Conservation (phyloP, 1,140 invertebrate species). For the Teleogryllus occipitalis region DNA sequence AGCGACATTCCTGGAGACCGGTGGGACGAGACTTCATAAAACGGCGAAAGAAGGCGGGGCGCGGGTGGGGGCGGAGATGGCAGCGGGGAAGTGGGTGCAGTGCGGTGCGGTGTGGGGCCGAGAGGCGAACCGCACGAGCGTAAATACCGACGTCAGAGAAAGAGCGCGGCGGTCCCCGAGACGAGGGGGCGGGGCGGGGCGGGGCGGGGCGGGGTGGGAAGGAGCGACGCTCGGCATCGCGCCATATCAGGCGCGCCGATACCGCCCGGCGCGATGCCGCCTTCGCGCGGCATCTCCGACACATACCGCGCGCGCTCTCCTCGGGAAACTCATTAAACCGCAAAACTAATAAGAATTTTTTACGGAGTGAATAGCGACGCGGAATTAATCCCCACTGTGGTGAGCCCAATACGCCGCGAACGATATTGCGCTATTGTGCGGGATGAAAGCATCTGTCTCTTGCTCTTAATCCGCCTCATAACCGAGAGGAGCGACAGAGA, state of each 20-base stretch:
- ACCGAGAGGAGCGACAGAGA: neutral
- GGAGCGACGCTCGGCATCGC: too few relatives aligned
- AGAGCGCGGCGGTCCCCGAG: neutral
- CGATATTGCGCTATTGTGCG: slow-evolving; percentile 3
- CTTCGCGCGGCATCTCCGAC: neutral
- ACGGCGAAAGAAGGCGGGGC: neutral
- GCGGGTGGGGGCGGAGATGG: too few relatives aligned
- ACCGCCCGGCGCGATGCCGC: too few relatives aligned
- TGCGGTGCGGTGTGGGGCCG: too few relatives aligned
- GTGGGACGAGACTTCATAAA: neutral
- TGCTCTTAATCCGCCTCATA: neutral
- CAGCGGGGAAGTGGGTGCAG: too few relatives aligned
- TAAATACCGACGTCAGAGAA: neutral
- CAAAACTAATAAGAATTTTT: slow-evolving; percentile 1
- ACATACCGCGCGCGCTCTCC: neutral
- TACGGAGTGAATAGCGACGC: neutral
- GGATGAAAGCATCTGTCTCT: neutral
- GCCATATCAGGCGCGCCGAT: too few relatives aligned
- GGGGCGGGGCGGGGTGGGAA: too few relatives aligned
- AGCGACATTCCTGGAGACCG: neutral
- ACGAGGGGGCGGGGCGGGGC: too few relatives aligned
- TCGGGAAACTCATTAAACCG: neutral
- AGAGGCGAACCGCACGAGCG: too few relatives aligned
- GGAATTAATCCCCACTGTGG: neutral
- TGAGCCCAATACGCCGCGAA: neutral